A percentile compares a stretch with the other conserved stretches of the same genome.
Evolutionary conservation across 2,113 vertebrate species (phyloP).

Genomic region (Cygnus buccinator): DNA sequence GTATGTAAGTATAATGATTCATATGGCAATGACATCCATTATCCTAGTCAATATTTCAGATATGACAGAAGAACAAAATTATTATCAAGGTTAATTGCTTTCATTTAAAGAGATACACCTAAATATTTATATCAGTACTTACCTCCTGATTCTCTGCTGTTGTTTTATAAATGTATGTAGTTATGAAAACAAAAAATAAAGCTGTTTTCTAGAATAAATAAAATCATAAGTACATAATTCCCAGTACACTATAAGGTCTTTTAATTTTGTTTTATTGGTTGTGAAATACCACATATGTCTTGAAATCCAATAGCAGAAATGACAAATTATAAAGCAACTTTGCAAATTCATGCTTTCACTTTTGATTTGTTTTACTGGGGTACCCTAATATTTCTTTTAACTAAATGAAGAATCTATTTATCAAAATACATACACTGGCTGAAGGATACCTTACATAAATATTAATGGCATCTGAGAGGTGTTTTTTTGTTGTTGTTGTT

Average conservation of each 20-base stretch:
- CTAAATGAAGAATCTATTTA: neutral
- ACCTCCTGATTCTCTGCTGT: neutral
- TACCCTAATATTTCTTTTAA: neutral
- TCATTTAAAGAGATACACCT: slow-evolving; percentile 27
- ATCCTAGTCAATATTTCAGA: slow-evolving; percentile 19
- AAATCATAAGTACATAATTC: neutral
- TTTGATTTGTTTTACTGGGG: neutral
- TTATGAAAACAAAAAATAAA: neutral
- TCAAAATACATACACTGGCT: neutral
- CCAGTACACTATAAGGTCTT: neutral
- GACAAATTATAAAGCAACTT: neutral
- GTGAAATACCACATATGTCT: neutral
- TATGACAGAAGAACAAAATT: neutral
- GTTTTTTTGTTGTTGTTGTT: neutral
- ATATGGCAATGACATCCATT: neutral
- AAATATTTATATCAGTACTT: neutral
- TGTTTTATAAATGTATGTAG: neutral
- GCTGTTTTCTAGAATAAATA: neutral
- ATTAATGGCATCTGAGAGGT: neutral
- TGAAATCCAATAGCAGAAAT: neutral
- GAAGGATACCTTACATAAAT: neutral
- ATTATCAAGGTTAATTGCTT: slow-evolving; percentile 23
- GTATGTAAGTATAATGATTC: neutral
- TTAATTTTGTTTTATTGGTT: neutral
- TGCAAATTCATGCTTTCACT: neutral